Evolutionary conservation across 2,888 invertebrate species (phyloP).

Genomic region (Eledona agricola): DNA sequence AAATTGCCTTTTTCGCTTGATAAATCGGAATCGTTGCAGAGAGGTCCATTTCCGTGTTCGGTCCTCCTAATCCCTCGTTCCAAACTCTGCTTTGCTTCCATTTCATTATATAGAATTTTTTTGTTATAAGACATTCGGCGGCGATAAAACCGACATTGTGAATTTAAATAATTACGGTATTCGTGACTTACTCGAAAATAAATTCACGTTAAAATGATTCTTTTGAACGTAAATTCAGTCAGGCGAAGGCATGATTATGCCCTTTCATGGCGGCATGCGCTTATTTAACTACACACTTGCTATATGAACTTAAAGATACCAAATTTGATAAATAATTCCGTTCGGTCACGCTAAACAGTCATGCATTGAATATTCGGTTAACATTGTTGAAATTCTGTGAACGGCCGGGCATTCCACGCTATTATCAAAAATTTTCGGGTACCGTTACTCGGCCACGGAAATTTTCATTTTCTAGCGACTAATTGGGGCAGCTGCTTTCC

Average conservation of each 20-base stretch:
- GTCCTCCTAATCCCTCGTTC: slow-evolving; percentile 8
- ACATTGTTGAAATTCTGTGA: slow-evolving; percentile 35
- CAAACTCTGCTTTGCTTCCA: no score
- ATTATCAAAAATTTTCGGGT: slow-evolving; percentile 19
- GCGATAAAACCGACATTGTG: slow-evolving; percentile 34
- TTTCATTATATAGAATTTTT: slow-evolving; percentile 30
- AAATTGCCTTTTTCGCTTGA: slow-evolving; percentile 21
- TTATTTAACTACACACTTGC: slow-evolving; percentile 38
- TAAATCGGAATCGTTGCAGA: slow-evolving; percentile 12
- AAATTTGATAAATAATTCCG: slow-evolving; percentile 46
- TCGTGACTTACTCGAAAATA: slow-evolving; percentile 48
- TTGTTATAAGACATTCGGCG: slow-evolving; percentile 32
- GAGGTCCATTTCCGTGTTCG: slow-evolving; percentile 7
- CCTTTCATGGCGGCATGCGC: slow-evolving; percentile 42
- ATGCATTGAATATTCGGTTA: slow-evolving; percentile 34
- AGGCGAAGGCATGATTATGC: slow-evolving; percentile 45
- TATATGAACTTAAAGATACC: slow-evolving; percentile 44
- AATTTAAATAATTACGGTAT: slow-evolving; percentile 43
- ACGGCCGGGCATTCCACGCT: slow-evolving; percentile 23
- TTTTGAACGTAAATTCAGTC: slow-evolving; percentile 42
- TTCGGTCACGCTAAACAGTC: slow-evolving; percentile 44
- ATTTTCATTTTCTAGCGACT: no score
- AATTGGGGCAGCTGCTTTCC: slow-evolving; percentile 21
- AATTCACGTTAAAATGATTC: slow-evolving; percentile 46
- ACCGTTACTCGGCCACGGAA: slow-evolving; percentile 2